Evolutionary conservation across 2,888 invertebrate species (phyloP).

Genomic region (Camponotus fellah): DNA sequence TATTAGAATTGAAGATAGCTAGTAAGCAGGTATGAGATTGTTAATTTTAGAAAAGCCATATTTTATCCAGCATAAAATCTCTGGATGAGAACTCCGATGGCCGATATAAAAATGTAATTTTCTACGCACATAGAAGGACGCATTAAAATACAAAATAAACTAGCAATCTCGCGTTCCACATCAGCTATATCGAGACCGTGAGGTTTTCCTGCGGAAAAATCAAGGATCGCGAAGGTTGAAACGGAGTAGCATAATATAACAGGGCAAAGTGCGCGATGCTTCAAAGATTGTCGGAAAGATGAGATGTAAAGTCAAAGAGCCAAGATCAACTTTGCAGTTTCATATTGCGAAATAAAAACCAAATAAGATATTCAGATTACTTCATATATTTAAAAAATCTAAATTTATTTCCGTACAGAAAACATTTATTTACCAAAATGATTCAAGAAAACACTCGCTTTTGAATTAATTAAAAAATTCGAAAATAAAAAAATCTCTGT

Average conservation of each 20-base stretch:
- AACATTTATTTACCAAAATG: background rate
- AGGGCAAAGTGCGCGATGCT: background rate
- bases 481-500: background rate
- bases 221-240: background rate
- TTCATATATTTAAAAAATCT: background rate
- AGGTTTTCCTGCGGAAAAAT: conserved; percentile 11
- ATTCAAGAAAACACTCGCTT: background rate
- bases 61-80: background rate
- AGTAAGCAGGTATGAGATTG: background rate
- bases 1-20: background rate
- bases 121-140: background rate
- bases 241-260: background rate
- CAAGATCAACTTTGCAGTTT: conserved; percentile 7
- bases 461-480: background rate
- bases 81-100: background rate
- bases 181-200: background rate
- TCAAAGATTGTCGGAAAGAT: background rate
- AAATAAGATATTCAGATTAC: background rate
- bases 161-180: conserved; percentile 16
- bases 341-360: conserved; percentile 14
- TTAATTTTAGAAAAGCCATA: conserved; percentile 10
- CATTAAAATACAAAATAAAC: conserved; percentile 42
- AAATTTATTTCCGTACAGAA: background rate
- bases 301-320: conserved; percentile 8
- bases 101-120: conserved; percentile 8